Percentiles rank a stretch among this genome's conserved stretches.
Conservation (phyloP, 2,113 vertebrate genomes). For the Serinus canaria region DNA sequence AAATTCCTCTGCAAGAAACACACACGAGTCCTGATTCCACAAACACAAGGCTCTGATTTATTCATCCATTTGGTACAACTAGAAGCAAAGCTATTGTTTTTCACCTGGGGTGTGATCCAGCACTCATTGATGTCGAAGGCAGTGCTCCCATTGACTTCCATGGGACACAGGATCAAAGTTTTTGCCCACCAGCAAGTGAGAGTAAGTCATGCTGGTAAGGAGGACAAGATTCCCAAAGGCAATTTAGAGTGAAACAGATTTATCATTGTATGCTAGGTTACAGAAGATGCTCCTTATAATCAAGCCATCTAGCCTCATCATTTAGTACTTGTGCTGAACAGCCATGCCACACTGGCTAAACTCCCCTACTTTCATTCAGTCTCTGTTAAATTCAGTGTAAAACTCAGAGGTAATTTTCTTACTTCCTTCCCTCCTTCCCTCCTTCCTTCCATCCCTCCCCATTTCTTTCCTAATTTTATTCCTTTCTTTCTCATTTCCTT, state of each 20-base stretch:
- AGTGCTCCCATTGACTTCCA: background rate
- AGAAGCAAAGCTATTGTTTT: constrained; percentile 41
- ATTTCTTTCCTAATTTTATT: background rate
- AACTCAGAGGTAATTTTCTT: background rate
- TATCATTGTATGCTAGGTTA: background rate
- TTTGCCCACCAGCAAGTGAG: background rate
- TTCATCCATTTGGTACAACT: background rate
- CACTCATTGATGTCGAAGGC: constrained; percentile 11
- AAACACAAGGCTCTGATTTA: constrained; percentile 18
- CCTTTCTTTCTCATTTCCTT: background rate
- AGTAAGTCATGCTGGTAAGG: background rate
- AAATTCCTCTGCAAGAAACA: constrained; percentile 13
- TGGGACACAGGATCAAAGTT: background rate
- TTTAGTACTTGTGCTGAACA: background rate
- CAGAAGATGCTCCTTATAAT: background rate
- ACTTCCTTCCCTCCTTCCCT: background rate
- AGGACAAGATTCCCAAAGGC: background rate
- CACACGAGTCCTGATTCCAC: background rate
- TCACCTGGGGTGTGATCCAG: constrained; percentile 10
- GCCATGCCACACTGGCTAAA: background rate
- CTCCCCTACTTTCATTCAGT: background rate
- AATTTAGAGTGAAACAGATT: background rate
- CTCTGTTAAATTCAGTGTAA: background rate
- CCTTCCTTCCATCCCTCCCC: rapidly evolving
- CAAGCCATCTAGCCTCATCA: background rate